phyloP scores from a whole-genome alignment of 2,113 vertebrate species.

The Myanophis thanlyinensis region DNA sequence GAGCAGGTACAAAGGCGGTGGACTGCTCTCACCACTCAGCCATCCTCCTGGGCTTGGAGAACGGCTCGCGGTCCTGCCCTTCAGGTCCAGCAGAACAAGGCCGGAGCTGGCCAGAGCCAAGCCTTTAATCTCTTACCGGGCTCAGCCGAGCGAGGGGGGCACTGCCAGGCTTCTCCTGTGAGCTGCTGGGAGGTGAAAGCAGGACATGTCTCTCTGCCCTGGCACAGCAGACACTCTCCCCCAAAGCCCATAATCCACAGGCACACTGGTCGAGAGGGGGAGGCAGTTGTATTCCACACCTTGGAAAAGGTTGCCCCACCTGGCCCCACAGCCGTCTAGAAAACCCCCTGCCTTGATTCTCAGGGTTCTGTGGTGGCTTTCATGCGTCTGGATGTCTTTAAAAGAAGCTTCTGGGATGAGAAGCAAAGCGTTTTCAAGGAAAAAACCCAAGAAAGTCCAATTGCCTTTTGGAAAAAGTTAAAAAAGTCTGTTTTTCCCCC shows the following conservation, averaged over 20 bases:
- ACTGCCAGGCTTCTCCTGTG: background rate
- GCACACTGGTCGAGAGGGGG: background rate
- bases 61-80: background rate
- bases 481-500: background rate
- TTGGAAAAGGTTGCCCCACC: background rate
- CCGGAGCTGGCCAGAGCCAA: background rate
- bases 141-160: background rate
- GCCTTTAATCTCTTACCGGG: background rate
- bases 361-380: background rate
- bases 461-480: background rate
- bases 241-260: background rate
- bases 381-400: background rate
- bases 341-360: background rate
- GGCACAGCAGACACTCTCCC: background rate
- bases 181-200: background rate
- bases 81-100: background rate
- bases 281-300: background rate
- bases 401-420: background rate
- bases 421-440: too few relatives aligned
- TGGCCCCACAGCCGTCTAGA: background rate
- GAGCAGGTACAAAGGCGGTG: fast-evolving
- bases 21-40: background rate
- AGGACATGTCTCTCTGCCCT: background rate
- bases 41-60: background rate
- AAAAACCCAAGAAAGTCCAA: background rate